Percentiles rank a stretch among this genome's conserved stretches.
Evolutionary conservation across 2,888 invertebrate species (phyloP).

Genomic region (Drosophila stalkeri): DNA sequence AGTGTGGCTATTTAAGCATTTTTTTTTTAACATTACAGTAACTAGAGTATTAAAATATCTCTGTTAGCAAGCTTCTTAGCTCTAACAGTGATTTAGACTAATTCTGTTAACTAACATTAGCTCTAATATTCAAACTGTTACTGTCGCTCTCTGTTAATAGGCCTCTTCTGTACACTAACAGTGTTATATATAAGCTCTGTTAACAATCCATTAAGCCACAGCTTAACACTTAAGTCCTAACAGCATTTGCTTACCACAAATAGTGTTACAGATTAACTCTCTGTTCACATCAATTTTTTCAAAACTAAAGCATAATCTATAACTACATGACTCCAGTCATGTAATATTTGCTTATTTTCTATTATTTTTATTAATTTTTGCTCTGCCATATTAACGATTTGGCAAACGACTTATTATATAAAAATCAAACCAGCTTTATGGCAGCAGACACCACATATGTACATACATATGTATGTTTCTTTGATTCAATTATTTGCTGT

Average conservation of each 20-base stretch:
- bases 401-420: conserved; percentile 10
- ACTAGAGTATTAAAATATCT: background rate
- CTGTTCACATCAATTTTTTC: background rate
- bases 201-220: background rate
- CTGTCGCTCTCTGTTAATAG: background rate
- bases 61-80: background rate
- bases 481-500: conserved; percentile 19
- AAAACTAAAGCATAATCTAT: background rate
- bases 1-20: background rate
- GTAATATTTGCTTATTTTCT: background rate
- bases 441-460: background rate
- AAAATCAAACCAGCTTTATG: conserved; percentile 1
- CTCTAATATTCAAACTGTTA: background rate
- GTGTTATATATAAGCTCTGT: background rate
- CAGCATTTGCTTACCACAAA: background rate
- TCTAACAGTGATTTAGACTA: background rate
- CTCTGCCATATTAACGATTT: conserved; percentile 5
- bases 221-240: background rate
- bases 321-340: conserved; percentile 1
- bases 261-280: conserved; percentile 3
- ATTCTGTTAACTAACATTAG: background rate
- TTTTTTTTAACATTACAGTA: background rate
- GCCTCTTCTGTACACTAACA: background rate
- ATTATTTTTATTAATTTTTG: background rate
- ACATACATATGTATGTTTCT: too few relatives aligned